Base-by-base conservation (phyloP, 2,888 invertebrate genomes). In the Hypomecis punctinalis region DNA sequence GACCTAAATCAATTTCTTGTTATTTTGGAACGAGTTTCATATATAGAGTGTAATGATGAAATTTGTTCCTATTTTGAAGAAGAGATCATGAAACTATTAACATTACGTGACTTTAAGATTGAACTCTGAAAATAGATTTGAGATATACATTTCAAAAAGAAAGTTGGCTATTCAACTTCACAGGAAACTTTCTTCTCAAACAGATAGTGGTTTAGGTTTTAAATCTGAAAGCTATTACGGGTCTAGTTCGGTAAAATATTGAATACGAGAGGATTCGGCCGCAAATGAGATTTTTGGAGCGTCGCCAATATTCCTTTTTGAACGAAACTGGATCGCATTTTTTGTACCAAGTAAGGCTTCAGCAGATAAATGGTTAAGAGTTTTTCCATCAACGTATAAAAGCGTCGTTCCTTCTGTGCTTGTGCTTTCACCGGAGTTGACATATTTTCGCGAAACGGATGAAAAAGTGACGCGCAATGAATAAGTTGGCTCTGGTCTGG, bases 251-350 rank as follows among this genome's bases (percentile, higher is more conserved):
- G 56, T 61, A 43, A 65, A 61, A 61, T 65, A 65, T 65, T 61
- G 61, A 61, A 65, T 61, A 48, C 47, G 53, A 35, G 63, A 13
- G 11, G 58, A 51, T 40, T 45, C 37, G 10, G 13, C 42, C 56
- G 33, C 65, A 61, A 61, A 65, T 65, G 65, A 56, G 65, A 45
- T 57, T 61, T 61, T 65, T 65, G 65, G 65, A 65, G 47, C 56
- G 40, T 33, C 37, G 65, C 65, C 65, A 65, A 65, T 61, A 65
- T 60, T 60, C 64, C 60, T 56, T 52, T 61, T 57, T 65, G 55
- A 65, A 64, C 54, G 55, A 51, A 65, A 57, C 60, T 48, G 40
- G 61, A 61, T 65, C 61, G 60, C 40, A 37, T 43, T 65, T 64
- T 65, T 61, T 61, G 43, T 55, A 61, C 52, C 55, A 52, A 61